Evolutionary conservation across 2,888 invertebrate genomes (phyloP).

Genomic region (Cataglyphis altisquamis): DNA sequence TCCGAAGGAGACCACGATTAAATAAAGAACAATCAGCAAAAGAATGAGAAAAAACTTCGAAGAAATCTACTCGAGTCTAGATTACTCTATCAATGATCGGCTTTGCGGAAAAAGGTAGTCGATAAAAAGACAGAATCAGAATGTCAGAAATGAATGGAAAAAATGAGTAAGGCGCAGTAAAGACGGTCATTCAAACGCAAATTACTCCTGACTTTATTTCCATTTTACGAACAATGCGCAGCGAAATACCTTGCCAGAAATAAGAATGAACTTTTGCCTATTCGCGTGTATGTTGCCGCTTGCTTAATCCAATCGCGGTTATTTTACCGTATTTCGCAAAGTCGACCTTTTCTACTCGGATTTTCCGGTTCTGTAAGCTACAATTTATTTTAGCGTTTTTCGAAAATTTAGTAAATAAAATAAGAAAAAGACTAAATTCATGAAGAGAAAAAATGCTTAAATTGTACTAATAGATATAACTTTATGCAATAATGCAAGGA

Average conservation of each 20-base stretch:
- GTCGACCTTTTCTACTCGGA: constrained; percentile 26
- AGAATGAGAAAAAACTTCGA: background rate
- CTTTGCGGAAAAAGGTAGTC: constrained; percentile 38
- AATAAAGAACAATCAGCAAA: background rate
- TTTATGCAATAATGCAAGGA: background rate
- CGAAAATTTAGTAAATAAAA: background rate
- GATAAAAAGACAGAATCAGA: constrained; percentile 44
- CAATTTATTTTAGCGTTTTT: constrained; percentile 1
- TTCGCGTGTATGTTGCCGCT: constrained; percentile 64
- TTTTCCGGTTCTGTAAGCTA: constrained; percentile 6
- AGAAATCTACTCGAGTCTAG: background rate
- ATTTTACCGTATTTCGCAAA: constrained; percentile 21
- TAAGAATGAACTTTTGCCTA: constrained; percentile 69
- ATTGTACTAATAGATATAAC: background rate
- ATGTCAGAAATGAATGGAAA: constrained; percentile 63
- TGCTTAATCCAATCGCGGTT: constrained; percentile 6
- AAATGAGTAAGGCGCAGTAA: constrained; percentile 62
- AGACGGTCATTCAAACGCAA: constrained; percentile 72
- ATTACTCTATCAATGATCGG: constrained; percentile 36
- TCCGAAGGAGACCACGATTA: background rate
- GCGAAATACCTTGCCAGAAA: constrained; percentile 66
- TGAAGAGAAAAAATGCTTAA: background rate
- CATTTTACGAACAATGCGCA: constrained; percentile 73
- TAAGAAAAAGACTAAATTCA: background rate
- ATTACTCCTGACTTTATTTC: constrained; percentile 72